Evolutionary conservation across 1,140 invertebrate species (phyloP).

Genomic region (Whitmania pigra): DNA sequence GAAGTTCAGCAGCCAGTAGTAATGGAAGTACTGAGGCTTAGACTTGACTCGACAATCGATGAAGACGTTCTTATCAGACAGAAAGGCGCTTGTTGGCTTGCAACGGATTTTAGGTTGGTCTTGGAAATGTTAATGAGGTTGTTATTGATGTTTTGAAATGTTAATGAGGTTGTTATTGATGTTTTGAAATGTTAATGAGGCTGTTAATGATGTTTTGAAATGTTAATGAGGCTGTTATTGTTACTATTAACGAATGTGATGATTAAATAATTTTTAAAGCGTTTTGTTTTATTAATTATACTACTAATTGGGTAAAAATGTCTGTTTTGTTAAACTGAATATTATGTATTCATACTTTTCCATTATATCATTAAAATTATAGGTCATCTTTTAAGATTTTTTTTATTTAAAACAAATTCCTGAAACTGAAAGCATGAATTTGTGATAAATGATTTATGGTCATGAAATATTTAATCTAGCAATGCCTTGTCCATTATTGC

Average conservation of each 20-base stretch:
- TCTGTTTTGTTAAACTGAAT: too few species aligned
- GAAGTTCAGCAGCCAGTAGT: background rate
- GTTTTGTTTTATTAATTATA: background rate
- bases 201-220: background rate
- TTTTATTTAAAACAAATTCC: too few species aligned
- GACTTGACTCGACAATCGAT: background rate
- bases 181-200: background rate
- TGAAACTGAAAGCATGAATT: too few species aligned
- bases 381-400: too few species aligned
- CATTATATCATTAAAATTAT: too few species aligned
- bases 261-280: background rate
- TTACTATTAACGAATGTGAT: background rate
- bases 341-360: too few species aligned
- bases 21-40: background rate
- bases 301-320: background rate
- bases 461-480: too few species aligned
- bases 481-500: too few species aligned
- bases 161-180: background rate
- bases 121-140: background rate
- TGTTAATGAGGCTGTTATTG: background rate
- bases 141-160: background rate
- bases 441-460: too few species aligned
- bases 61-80: background rate
- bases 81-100: background rate
- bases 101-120: constrained; percentile 2